Percentiles rank a stretch among this genome's conserved stretches.
Conservation (phyloP, 2,113 vertebrate genomes). For the Rhynchopsitta pachyrhyncha region DNA sequence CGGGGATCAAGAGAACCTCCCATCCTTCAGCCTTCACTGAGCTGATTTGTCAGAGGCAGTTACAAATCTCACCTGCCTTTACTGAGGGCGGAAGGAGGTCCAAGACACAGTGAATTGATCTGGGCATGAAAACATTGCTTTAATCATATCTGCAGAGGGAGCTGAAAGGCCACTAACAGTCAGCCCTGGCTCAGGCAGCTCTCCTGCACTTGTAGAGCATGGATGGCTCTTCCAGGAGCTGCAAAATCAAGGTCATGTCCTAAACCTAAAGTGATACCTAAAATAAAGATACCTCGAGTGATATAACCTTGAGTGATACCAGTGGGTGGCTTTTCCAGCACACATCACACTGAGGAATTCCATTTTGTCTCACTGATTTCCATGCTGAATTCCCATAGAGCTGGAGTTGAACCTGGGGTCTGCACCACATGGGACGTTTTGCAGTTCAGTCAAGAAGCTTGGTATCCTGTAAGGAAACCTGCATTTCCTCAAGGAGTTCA, state of each 20-base stretch:
- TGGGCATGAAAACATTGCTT: neutral
- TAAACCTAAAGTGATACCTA: neutral
- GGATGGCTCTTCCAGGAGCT: neutral
- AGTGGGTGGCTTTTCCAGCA: neutral
- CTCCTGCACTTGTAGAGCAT: neutral
- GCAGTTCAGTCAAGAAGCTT: neutral
- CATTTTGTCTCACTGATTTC: neutral
- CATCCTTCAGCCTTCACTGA: neutral
- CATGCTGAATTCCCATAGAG: neutral
- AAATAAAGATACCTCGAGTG: neutral
- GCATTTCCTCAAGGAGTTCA: neutral
- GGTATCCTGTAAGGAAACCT: neutral
- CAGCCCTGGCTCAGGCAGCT: neutral
- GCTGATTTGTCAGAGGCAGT: neutral
- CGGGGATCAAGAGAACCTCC: neutral
- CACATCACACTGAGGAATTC: neutral
- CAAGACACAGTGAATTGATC: neutral
- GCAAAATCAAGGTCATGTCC: neutral
- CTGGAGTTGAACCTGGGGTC: neutral
- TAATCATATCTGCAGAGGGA: neutral
- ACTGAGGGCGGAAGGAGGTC: neutral
- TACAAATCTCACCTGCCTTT: neutral
- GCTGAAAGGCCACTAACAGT: neutral
- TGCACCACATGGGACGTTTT: neutral
- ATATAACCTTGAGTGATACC: neutral